Conservation (phyloP, 1,140 invertebrate species). For the Dermatophagoides farinae region DNA sequence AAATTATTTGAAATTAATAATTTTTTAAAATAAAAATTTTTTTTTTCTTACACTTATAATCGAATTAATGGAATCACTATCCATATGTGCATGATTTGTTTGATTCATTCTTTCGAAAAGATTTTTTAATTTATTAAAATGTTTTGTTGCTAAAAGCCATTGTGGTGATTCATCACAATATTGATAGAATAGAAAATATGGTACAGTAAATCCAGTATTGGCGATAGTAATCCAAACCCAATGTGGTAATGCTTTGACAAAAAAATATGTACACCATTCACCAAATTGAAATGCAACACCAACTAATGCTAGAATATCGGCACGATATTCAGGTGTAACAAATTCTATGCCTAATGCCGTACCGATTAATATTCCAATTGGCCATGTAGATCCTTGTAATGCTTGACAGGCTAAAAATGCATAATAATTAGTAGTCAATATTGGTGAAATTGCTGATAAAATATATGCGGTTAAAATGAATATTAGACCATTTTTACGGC, state of each 20-base stretch:
- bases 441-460: not conserved
- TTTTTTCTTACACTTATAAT: slow-evolving; percentile 4
- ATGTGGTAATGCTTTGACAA: not conserved
- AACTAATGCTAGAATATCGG: not conserved
- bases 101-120: not conserved
- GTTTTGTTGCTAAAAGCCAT: not conserved
- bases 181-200: not conserved
- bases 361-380: not conserved
- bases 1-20: not conserved
- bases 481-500: not conserved
- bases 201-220: not conserved
- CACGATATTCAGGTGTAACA: not conserved
- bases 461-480: not conserved
- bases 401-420: not conserved
- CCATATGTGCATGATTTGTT: not conserved
- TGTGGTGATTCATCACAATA: not conserved
- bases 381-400: not conserved
- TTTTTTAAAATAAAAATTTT: not conserved
- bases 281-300: slow-evolving; percentile 2
- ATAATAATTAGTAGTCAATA: not conserved
- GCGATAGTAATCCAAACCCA: slow-evolving; percentile 1
- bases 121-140: not conserved
- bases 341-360: not conserved
- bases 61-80: not conserved
- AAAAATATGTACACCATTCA: not conserved